These are phyloP conservation scores for Anas bahamensis DNA, from an alignment of 2,797 vertebrate species.

Conservation along the genomic window DNA sequence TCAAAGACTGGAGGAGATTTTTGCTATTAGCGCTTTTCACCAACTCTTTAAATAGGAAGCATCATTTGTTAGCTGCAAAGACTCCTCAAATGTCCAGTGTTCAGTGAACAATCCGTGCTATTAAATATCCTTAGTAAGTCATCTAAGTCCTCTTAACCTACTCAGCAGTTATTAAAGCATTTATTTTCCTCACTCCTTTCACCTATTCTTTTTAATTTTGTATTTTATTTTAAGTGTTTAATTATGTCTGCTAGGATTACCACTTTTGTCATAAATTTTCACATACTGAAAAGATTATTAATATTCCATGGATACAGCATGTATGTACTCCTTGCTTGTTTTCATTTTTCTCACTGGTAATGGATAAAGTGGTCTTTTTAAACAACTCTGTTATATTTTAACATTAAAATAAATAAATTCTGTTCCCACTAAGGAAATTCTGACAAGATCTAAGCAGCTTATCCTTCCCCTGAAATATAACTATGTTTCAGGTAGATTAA, in stretches of 20 bases:
- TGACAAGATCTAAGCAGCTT: constrained; percentile 55
- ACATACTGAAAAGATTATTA: not conserved
- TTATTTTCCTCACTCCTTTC: not conserved
- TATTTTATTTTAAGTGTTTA: constrained; percentile 7
- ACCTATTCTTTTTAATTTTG: not conserved
- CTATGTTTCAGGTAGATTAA: constrained; percentile 81
- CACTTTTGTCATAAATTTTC: not conserved
- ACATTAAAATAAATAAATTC: constrained; percentile 7
- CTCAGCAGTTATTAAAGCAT: not conserved
- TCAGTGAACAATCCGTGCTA: not conserved
- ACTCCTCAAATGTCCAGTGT: not conserved
- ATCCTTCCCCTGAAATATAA: constrained; percentile 71
- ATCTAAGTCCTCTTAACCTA: not conserved
- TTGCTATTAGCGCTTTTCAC: not conserved
- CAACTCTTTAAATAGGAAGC: not conserved
- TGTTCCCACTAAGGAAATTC: constrained; percentile 6
- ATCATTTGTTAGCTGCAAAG: not conserved
- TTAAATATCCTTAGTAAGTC: not conserved
- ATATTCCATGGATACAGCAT: not conserved
- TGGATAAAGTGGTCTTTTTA: not conserved
- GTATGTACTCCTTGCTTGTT: not conserved
- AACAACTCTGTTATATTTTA: not conserved
- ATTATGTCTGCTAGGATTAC: not conserved
- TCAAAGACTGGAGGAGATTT: not conserved
- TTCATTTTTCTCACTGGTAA: not conserved